Evolutionary conservation across 2,113 vertebrate species (phyloP), one percentile per base, ranked within the genome.

Genomic region (Cettia cetti): DNA sequence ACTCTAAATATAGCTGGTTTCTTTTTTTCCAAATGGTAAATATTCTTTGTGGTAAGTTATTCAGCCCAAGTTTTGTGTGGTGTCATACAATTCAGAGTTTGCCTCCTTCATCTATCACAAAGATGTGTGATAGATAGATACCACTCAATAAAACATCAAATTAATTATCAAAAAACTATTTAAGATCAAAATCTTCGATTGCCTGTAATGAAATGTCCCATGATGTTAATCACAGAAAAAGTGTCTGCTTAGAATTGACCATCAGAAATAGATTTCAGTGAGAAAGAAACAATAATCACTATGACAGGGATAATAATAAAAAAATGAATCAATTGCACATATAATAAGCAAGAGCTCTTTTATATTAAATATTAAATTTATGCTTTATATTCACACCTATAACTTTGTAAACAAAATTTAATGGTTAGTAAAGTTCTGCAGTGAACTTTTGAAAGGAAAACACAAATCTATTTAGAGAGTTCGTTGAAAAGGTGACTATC

Each of bases 161-260:
- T 85, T 94, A 89, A 95, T 92, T 92, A 87, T 88, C 49, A 84
- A 80, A 89, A 92, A 92, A 54, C 45, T 80, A 82, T 85, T 94
- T 92, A 77, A 75, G 89, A 94, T 95, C 68, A 95, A 93, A 95
- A 87, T 85, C 37, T 94, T 92, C 89, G 78, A 92, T 90, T 85
- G 40, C 24, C 42, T 3, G 2, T 94, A 97, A 97, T 94, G 91
- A 97, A 94, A 95, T 96, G 93, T 92, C 93, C 97, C 94, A 93
- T 97, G 93, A 97, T 95, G 94, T 90, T 97, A 97, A 96, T 97
- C 54, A 13, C 93, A 97, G 65, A 72, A 96, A 97, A 97, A 95
- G 83, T 92, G 74, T 95, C 96, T 97, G 87, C 97, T 96, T 97
- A 97, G 94, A 97, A 92, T 91, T 94, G 92, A 97, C 94, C 47